Base-by-base conservation (phyloP, 1,140 invertebrate genomes). In the Lordiphosa mommai region DNA sequence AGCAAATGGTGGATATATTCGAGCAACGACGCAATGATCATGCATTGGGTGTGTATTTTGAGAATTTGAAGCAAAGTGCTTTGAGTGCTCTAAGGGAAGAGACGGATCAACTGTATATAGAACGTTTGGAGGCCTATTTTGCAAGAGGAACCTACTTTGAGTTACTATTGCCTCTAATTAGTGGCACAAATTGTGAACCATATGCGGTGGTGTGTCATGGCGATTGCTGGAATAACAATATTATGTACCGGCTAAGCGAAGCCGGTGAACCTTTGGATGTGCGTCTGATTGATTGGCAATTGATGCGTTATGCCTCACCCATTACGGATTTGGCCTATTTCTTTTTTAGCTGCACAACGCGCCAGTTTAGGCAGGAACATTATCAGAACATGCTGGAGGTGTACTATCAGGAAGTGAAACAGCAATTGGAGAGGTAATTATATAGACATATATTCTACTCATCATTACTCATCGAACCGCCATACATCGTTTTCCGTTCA, bases 241-340 rank as follows among this genome's bases (percentile, higher is more conserved):
- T 92, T 12, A 60, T 92, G 34, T 92, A 90, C 69, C 88, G 87
- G 56, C 87, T 89, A 0, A 3, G 10, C 17, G 61, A 89, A 60
- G 68, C 44, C 33, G 48, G 44, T 36, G 29, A 32, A 4, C 46
- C 70, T 2, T 12, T 58, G 10, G 29, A 91, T 29, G 71, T 90
- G n/a, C 71, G 89, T 5, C 61, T 91, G 0, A 58, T 93, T 8
- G 92, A 93, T 63, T 92, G 91, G 72, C 92, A 93, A 73, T 72
- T 92, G 7, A 87, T 89, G 7, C 86, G 91, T 2, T 90, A 91
- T 46, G 90, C 90, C 1, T 92, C 92, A 2, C 92, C 92, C 3
- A 89, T 91, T 1, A 90, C 90, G 1, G 92, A 93, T 56, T 58
- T 93, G 37, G 89, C 90, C 0, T 92, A 93, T 60, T 92, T 91